Percentiles rank a stretch among this genome's conserved stretches.
These are phyloP conservation scores for Rhabdomys dilectus DNA, from an alignment of 2,113 vertebrate genomes.

Conservation along the genomic window DNA sequence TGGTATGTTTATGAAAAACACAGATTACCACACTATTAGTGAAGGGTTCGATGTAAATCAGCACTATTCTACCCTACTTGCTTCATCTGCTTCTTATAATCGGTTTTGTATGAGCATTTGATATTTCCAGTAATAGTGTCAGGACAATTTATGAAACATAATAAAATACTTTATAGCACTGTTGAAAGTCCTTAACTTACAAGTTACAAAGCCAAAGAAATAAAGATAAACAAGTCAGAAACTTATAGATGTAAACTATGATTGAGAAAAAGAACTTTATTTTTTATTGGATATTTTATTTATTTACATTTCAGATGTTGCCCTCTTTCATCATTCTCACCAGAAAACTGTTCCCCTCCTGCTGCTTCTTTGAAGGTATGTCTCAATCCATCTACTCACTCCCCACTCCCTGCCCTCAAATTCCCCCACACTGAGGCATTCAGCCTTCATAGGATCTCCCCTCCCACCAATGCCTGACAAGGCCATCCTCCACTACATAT, in stretches of 20 bases:
- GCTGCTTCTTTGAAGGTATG: too few species aligned
- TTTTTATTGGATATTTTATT: too few species aligned
- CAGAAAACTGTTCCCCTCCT: too few species aligned
- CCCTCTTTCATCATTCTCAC: too few species aligned
- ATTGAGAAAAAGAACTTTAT: neutral
- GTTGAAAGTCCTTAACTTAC: neutral
- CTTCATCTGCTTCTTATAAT: slow-evolving; percentile 30
- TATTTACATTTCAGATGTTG: too few species aligned
- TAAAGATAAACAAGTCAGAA: slow-evolving; percentile 3
- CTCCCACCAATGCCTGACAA: too few species aligned
- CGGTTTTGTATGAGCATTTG: slow-evolving; percentile 39
- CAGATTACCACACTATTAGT: neutral
- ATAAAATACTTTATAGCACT: slow-evolving; percentile 50
- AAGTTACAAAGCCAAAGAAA: neutral
- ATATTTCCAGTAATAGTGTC: slow-evolving; percentile 24
- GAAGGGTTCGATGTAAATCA: neutral
- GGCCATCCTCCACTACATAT: too few species aligned
- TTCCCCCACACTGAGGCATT: too few species aligned
- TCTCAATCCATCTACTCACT: too few species aligned
- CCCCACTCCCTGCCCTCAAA: too few species aligned
- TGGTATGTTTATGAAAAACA: slow-evolving; percentile 4
- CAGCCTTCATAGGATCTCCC: too few species aligned
- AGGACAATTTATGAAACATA: slow-evolving; percentile 59
- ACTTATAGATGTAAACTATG: neutral
- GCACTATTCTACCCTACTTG: neutral